Percentiles rank a stretch among this genome's conserved stretches.
phyloP scores from a whole-genome alignment of 2,797 vertebrate genomes.

The Ciconia nigra region DNA sequence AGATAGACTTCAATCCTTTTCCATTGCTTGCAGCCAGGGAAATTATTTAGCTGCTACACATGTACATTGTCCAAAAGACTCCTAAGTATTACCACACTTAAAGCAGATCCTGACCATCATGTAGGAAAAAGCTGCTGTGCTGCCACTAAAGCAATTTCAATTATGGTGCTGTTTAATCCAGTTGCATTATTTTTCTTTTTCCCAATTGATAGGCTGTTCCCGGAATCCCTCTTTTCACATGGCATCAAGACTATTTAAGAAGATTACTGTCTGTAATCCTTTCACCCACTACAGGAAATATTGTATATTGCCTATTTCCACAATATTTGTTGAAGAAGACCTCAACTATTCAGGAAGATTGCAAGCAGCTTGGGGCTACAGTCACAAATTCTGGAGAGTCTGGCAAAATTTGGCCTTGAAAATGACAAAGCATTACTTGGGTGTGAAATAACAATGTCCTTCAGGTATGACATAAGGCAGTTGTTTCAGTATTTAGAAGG shows the following conservation, averaged over 20 bases:
- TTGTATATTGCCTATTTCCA: neutral
- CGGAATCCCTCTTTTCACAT: neutral
- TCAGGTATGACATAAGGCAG: neutral
- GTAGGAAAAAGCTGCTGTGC: neutral
- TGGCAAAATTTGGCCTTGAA: neutral
- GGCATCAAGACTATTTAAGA: neutral
- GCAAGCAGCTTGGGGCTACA: neutral
- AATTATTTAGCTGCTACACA: neutral
- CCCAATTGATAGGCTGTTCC: neutral
- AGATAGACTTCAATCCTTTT: neutral
- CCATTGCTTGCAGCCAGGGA: neutral
- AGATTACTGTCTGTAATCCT: neutral
- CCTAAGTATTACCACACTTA: neutral
- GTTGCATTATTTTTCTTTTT: neutral
- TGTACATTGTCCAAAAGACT: neutral
- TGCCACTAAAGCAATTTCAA: neutral
- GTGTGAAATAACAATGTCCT: neutral
- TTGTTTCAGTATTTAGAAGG: neutral
- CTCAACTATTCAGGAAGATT: neutral
- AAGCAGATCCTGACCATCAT: neutral
- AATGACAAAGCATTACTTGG: neutral
- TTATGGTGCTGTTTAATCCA: neutral
- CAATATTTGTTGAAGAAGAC: neutral
- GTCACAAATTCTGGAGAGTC: accelerated
- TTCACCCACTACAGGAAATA: neutral